Evolutionary conservation across 1,140 invertebrate species (phyloP).

Genomic region (Atta colombica): DNA sequence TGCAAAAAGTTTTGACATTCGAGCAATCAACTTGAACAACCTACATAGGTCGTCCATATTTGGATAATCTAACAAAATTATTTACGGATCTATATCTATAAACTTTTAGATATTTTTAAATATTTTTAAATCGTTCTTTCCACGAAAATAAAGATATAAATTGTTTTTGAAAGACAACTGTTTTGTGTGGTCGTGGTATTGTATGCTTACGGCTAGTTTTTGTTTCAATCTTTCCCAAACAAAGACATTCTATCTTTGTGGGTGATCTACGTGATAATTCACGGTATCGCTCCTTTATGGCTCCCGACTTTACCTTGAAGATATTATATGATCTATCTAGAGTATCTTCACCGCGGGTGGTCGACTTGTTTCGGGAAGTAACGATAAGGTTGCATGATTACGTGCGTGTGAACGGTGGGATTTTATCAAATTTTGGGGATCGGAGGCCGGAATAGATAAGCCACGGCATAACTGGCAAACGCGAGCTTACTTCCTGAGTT

Average conservation of each 20-base stretch:
- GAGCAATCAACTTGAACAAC: no score
- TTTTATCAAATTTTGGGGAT: constrained; percentile 56
- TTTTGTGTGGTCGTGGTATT: background rate
- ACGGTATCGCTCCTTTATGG: constrained; percentile 7
- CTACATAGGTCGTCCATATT: no score
- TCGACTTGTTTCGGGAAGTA: constrained; percentile 62
- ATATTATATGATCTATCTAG: constrained; percentile 51
- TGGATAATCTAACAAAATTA: no score
- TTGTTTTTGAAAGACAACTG: background rate
- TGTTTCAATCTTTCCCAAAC: background rate
- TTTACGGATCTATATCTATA: no score
- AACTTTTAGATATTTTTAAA: no score
- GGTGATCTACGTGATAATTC: constrained; percentile 40
- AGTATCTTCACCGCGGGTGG: constrained; percentile 59
- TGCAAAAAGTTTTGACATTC: no score
- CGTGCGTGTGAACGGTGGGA: constrained; percentile 48
- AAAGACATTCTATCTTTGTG: constrained; percentile 27
- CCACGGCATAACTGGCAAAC: constrained; percentile 21
- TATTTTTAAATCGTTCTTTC: no score
- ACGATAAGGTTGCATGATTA: constrained; percentile 69
- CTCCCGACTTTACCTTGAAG: background rate
- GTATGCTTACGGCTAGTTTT: background rate
- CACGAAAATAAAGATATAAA: background rate
- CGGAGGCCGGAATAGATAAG: constrained; percentile 51
- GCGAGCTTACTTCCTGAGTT: constrained; percentile 14